Evolutionary conservation across 2,797 vertebrate genomes (phyloP).

Genomic region (Emys orbicularis): DNA sequence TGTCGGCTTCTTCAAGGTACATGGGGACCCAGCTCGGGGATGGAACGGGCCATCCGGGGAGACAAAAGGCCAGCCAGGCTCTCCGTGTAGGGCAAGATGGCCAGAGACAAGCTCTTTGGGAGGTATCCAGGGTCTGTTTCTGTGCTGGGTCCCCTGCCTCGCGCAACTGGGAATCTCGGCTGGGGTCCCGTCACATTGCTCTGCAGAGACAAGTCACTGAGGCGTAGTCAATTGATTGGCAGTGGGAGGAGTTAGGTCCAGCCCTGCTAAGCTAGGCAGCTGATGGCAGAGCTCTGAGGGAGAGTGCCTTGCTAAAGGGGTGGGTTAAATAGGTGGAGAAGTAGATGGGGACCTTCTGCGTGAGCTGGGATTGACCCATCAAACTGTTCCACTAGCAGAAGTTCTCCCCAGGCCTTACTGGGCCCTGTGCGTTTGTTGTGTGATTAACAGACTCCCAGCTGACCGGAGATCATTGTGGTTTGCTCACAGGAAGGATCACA

Average conservation of each 20-base stretch:
- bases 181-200: too few species aligned
- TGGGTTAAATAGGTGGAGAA: not conserved
- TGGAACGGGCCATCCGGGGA: not conserved
- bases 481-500: not conserved
- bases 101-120: too few species aligned
- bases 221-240: not conserved
- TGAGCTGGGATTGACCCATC: not conserved
- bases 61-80: too few species aligned
- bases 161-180: too few species aligned
- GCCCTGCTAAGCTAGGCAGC: not conserved
- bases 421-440: not conserved
- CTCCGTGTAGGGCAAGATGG: too few species aligned
- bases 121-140: not conserved
- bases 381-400: not conserved
- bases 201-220: not conserved
- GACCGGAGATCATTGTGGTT: not conserved
- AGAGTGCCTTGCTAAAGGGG: not conserved
- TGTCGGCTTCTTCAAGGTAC: slow-evolving; percentile 98
- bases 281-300: not conserved
- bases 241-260: not conserved
- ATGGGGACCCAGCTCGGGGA: not conserved
- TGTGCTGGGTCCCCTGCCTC: too few species aligned
- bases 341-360: not conserved
- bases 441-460: not conserved
- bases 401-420: not conserved